phyloP scores from a whole-genome alignment of 1,140 invertebrate species.

The Meteorus sp. region DNA sequence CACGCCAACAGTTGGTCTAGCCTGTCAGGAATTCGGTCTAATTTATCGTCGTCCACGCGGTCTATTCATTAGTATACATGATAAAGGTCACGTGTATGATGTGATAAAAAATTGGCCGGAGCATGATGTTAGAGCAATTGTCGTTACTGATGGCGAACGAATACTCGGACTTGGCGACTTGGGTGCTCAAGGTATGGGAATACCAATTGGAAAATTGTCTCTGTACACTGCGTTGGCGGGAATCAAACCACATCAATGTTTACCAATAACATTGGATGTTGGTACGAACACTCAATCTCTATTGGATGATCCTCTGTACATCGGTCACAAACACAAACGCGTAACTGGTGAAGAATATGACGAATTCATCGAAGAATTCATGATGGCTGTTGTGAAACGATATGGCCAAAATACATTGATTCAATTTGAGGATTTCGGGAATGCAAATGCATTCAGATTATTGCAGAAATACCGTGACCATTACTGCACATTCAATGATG shows the following conservation, averaged over 20 bases:
- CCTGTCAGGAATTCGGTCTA: constrained; percentile 95
- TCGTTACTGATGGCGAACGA: constrained; percentile 92
- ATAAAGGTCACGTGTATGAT: constrained; percentile 88
- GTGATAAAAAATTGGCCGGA: constrained; percentile 87
- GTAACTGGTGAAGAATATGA: constrained; percentile 84
- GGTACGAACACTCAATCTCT: constrained; percentile 87
- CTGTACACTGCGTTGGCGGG: constrained; percentile 91
- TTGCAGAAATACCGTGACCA: constrained; percentile 80
- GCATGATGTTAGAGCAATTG: constrained; percentile 83
- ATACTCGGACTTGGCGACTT: constrained; percentile 92
- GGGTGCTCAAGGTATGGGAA: constrained; percentile 94
- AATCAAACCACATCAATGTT: constrained; percentile 85
- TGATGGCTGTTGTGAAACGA: constrained; percentile 83
- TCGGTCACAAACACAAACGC: constrained; percentile 84
- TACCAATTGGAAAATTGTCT: constrained; percentile 88
- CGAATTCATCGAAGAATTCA: constrained; percentile 96
- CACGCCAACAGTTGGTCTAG: constrained; percentile 89
- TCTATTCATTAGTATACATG: constrained; percentile 96
- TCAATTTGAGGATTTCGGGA: constrained; percentile 96
- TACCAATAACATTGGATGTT: constrained; percentile 89
- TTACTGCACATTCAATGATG: constrained; percentile 95
- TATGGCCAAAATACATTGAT: constrained; percentile 83
- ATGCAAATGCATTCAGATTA: constrained; percentile 85
- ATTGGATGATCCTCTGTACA: constrained; percentile 88
- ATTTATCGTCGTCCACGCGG: constrained; percentile 90